phyloP scores from a whole-genome alignment of 2,113 vertebrate species.

The Probosciger aterrimus region DNA sequence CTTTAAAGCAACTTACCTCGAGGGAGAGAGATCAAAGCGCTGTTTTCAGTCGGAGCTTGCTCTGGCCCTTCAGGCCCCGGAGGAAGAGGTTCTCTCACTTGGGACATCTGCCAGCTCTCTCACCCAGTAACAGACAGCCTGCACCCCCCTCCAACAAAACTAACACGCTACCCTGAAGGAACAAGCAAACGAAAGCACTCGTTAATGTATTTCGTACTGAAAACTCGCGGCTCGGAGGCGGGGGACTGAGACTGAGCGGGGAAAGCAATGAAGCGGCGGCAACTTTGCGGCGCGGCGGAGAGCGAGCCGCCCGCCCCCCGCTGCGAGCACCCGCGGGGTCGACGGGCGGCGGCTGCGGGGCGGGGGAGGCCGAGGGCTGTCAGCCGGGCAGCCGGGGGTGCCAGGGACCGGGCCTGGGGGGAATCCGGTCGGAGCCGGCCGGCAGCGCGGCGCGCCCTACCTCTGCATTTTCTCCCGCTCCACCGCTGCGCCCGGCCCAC shows the following conservation, averaged over 20 bases:
- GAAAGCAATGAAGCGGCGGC: neutral
- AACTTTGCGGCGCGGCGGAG: neutral
- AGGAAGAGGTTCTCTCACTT: constrained; percentile 80
- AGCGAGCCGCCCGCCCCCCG: constrained; percentile 12
- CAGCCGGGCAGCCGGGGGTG: neutral
- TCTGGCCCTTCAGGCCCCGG: constrained; percentile 83
- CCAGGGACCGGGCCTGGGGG: neutral
- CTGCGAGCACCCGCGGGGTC: neutral
- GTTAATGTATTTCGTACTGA: constrained; percentile 18
- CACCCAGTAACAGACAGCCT: constrained; percentile 27
- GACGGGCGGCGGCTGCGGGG: neutral
- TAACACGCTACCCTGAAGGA: constrained; percentile 73
- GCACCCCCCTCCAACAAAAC: constrained; percentile 50
- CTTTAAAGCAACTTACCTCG: constrained; percentile 78
- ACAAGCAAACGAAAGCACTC: constrained; percentile 45
- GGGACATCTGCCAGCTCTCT: constrained; percentile 91
- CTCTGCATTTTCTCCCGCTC: neutral
- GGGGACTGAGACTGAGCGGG: neutral
- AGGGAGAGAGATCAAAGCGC: constrained; percentile 73
- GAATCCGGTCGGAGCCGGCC: too few relatives aligned
- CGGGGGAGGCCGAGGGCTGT: neutral
- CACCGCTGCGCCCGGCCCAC: neutral
- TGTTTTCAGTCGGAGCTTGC: constrained; percentile 74
- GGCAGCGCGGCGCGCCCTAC: neutral
- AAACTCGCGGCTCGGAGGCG: constrained; percentile 13